Evolutionary conservation across 2,797 vertebrate species (phyloP).

Genomic region (Antrozous pallidus): DNA sequence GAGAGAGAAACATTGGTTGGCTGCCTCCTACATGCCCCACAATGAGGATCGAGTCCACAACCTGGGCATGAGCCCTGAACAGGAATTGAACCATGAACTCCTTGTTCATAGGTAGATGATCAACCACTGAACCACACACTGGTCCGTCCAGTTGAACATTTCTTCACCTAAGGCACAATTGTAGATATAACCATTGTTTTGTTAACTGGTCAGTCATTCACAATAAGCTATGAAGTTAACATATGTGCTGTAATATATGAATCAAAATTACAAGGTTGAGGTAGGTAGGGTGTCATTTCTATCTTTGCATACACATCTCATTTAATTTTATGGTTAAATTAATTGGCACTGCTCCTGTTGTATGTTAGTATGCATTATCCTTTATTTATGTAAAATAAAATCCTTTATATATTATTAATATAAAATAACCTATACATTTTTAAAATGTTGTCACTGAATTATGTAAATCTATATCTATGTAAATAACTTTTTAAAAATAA

Average conservation of each 20-base stretch:
- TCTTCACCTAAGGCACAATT: conserved; percentile 57
- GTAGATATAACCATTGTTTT: background rate
- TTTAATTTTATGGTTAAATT: conserved; percentile 77
- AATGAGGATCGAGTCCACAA: too few relatives aligned
- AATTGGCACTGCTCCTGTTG: conserved; percentile 79
- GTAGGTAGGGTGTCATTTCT: conserved; percentile 64
- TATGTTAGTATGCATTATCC: conserved; percentile 84
- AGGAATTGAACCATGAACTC: too few relatives aligned
- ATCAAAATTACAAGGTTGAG: conserved; percentile 75
- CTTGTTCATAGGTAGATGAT: too few relatives aligned
- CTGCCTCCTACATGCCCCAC: too few relatives aligned
- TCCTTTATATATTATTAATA: conserved; percentile 86
- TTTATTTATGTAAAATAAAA: conserved; percentile 85
- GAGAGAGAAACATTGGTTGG: too few relatives aligned
- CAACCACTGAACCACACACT: too few relatives aligned
- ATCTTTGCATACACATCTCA: conserved; percentile 69
- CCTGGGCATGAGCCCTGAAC: too few relatives aligned
- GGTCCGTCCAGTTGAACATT: background rate
- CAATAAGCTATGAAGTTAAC: conserved; percentile 61
- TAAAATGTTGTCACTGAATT: conserved; percentile 78
- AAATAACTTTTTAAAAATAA: conserved; percentile 84
- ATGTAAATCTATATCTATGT: conserved; percentile 83
- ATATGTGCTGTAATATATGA: conserved; percentile 69
- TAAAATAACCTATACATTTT: conserved; percentile 85
- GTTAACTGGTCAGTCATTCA: conserved; percentile 55